These are phyloP conservation scores for Channa striata DNA, from an alignment of 2,797 vertebrate species.

Conservation along the genomic window DNA sequence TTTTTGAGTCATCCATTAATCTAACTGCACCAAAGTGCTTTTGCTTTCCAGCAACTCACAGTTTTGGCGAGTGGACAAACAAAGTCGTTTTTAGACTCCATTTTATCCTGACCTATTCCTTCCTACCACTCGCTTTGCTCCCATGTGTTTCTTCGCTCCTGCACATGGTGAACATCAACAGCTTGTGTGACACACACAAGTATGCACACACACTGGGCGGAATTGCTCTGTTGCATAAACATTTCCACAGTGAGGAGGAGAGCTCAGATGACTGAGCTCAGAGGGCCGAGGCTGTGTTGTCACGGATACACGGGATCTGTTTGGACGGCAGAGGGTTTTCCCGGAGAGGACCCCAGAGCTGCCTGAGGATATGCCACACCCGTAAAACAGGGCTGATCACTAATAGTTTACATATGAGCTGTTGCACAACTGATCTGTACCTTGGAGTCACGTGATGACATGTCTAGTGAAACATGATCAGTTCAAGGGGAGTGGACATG, in stretches of 20 bases:
- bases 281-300: conserved; percentile 55
- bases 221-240: conserved; percentile 72
- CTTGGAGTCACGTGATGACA: conserved; percentile 32
- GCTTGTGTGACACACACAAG: conserved; percentile 29
- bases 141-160: conserved; percentile 44
- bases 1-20: conserved; percentile 39
- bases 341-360: conserved; percentile 70
- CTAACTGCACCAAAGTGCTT: conserved; percentile 38
- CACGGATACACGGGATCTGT: conserved; percentile 66
- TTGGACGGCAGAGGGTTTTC: conserved; percentile 65
- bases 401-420: conserved; percentile 74
- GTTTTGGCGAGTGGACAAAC: conserved; percentile 14
- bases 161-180: conserved; percentile 60
- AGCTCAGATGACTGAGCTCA: conserved; percentile 55
- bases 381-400: conserved; percentile 45
- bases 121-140: conserved; percentile 8
- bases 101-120: conserved; percentile 14
- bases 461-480: conserved; percentile 39
- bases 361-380: conserved; percentile 67
- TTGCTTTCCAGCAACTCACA: conserved; percentile 29
- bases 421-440: conserved; percentile 64
- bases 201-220: conserved; percentile 60
- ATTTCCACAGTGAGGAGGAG: conserved; percentile 67
- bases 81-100: conserved; percentile 30
- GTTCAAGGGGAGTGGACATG: conserved; percentile 20